A percentile compares a stretch with the other conserved stretches of the same genome.
Conservation (phyloP, 2,113 vertebrate species). For the Stictonetta naevosa region DNA sequence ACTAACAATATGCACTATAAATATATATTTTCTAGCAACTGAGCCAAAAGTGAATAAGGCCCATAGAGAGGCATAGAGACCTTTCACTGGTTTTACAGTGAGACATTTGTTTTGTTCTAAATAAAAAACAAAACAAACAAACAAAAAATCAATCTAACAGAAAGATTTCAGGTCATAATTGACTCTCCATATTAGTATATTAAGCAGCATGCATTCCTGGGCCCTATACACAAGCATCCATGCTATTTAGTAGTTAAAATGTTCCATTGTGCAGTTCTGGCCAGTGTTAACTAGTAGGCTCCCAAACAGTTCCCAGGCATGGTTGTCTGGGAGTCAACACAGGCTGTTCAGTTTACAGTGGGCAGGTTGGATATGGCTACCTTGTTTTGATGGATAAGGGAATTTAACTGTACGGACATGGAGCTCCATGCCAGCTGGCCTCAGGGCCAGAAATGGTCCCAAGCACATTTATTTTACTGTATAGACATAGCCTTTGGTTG, state of each 20-base stretch:
- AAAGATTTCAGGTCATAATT: background rate
- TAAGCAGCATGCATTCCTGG: constrained; percentile 7
- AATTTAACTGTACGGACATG: background rate
- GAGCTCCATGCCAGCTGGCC: background rate
- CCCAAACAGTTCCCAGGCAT: constrained; percentile 10
- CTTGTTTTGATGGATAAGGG: background rate
- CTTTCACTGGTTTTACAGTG: background rate
- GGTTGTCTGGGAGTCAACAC: background rate
- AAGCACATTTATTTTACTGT: background rate
- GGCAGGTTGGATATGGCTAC: background rate
- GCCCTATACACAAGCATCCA: background rate
- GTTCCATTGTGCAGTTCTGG: background rate
- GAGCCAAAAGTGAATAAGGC: background rate
- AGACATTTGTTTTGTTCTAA: background rate
- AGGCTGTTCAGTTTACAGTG: background rate
- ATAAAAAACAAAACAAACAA: background rate
- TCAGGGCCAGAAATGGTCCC: constrained; percentile 12
- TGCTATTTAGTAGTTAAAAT: constrained; percentile 29
- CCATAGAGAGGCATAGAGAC: background rate
- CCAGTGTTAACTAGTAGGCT: background rate
- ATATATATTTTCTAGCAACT: background rate
- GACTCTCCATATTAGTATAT: constrained; percentile 13
- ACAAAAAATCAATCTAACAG: background rate
- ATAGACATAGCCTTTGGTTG: background rate
- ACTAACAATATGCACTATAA: background rate